Percentiles rank a stretch among this genome's conserved stretches.
Conservation (phyloP, 2,888 invertebrate genomes). For the Isoperla grammatica region DNA sequence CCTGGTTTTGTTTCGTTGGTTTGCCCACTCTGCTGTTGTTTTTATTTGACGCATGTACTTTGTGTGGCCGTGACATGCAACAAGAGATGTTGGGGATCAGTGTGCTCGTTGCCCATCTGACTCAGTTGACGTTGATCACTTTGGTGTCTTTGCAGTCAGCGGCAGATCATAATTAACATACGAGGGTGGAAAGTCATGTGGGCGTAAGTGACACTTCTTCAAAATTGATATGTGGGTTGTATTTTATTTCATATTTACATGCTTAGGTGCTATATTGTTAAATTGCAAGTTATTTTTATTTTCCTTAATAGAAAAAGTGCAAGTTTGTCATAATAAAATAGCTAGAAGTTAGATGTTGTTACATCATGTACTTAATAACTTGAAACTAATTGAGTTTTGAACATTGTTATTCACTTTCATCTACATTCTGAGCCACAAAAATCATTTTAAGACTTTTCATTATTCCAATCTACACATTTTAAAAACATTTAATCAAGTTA, state of each 20-base stretch:
- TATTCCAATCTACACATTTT: too few relatives aligned
- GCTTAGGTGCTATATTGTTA: constrained; percentile 2
- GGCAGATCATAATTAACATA: constrained; percentile 14
- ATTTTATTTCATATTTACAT: constrained; percentile 13
- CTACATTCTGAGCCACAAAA: too few relatives aligned
- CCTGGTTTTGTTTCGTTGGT: too few relatives aligned
- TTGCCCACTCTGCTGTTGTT: too few relatives aligned
- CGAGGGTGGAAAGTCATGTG: constrained; percentile 17
- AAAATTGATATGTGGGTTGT: constrained; percentile 11
- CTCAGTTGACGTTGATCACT: background rate
- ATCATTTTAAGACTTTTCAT: too few relatives aligned
- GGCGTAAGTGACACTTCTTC: constrained; percentile 12
- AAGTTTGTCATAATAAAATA: background rate
- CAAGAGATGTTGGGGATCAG: background rate
- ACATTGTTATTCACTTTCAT: too few relatives aligned
- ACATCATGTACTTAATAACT: background rate
- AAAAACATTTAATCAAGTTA: too few relatives aligned
- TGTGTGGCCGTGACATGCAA: background rate
- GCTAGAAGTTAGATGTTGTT: background rate
- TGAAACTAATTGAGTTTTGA: too few relatives aligned
- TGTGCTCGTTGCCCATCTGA: background rate
- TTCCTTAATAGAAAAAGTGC: constrained; percentile 4
- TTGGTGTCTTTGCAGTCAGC: constrained; percentile 14
- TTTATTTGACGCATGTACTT: too few relatives aligned
- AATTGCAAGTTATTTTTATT: constrained; percentile 9